A percentile compares a stretch with the other conserved stretches of the same genome.
Evolutionary conservation across 2,113 vertebrate species (phyloP).

Genomic region (Ctenodactylus gundi): DNA sequence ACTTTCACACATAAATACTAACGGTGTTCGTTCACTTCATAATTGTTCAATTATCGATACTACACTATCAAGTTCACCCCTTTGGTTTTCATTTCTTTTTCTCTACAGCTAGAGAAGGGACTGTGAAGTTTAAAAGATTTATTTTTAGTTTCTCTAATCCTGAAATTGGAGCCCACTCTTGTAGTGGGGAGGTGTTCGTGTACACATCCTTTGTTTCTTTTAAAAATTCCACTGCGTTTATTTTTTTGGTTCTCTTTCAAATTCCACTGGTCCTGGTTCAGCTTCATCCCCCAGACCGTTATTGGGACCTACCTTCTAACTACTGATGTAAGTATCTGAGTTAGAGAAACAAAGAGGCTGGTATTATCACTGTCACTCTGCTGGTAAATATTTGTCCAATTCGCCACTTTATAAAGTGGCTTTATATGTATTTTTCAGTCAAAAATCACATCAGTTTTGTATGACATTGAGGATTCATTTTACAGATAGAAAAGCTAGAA

Average conservation of each 20-base stretch:
- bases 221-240: slow-evolving; percentile 31
- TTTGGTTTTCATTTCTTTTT: slow-evolving; percentile 35
- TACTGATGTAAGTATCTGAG: neutral
- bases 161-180: slow-evolving; percentile 12
- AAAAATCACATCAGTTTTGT: neutral
- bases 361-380: neutral
- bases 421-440: neutral
- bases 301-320: neutral
- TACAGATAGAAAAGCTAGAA: neutral
- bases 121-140: neutral
- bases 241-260: slow-evolving; percentile 50
- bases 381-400: neutral
- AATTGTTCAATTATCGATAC: neutral
- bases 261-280: slow-evolving; percentile 16
- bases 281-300: neutral
- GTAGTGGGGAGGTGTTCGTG: neutral
- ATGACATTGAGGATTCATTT: neutral
- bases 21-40: neutral
- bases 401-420: neutral
- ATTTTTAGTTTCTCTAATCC: slow-evolving; percentile 36
- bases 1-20: neutral
- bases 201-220: slow-evolving; percentile 38
- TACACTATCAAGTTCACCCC: neutral
- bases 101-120: neutral
- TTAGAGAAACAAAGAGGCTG: neutral